Evolutionary conservation across 1,140 invertebrate species (phyloP).

Genomic region (honey bee (Apis mellifera)): DNA sequence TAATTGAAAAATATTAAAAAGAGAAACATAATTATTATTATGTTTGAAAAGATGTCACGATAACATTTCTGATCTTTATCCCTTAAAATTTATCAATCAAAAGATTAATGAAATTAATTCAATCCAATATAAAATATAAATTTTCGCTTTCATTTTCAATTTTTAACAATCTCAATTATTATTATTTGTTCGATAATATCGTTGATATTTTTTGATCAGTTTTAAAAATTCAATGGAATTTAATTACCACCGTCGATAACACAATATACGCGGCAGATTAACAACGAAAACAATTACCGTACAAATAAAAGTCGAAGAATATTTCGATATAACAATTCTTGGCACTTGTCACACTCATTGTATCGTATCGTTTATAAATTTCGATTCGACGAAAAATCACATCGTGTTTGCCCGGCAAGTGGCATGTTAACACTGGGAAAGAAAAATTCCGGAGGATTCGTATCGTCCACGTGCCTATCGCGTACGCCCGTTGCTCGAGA

Average conservation of each 20-base stretch:
- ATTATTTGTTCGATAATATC: not conserved
- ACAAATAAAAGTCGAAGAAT: not conserved
- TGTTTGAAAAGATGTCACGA: too few species aligned
- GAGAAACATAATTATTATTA: not conserved
- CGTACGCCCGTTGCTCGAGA: not conserved
- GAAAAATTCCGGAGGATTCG: not conserved
- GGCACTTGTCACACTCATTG: not conserved
- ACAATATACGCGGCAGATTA: not conserved
- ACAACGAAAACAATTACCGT: not conserved
- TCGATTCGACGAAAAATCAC: not conserved
- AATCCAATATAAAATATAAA: not conserved
- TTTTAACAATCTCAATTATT: not conserved
- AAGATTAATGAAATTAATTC: not conserved
- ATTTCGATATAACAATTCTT: not conserved
- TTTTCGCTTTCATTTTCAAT: not conserved
- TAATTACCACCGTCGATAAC: constrained; percentile 11
- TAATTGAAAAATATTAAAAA: not conserved
- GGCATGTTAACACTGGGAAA: constrained; percentile 13
- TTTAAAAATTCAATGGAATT: not conserved
- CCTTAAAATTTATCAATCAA: not conserved
- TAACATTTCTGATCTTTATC: not conserved
- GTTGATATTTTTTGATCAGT: not conserved
- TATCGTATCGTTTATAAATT: not conserved
- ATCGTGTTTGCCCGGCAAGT: not conserved
- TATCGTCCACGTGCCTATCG: constrained; percentile 14